A percentile compares a stretch with the other conserved stretches of the same genome.
phyloP scores from a whole-genome alignment of 2,113 vertebrate species.

The Alethe diademata region DNA sequence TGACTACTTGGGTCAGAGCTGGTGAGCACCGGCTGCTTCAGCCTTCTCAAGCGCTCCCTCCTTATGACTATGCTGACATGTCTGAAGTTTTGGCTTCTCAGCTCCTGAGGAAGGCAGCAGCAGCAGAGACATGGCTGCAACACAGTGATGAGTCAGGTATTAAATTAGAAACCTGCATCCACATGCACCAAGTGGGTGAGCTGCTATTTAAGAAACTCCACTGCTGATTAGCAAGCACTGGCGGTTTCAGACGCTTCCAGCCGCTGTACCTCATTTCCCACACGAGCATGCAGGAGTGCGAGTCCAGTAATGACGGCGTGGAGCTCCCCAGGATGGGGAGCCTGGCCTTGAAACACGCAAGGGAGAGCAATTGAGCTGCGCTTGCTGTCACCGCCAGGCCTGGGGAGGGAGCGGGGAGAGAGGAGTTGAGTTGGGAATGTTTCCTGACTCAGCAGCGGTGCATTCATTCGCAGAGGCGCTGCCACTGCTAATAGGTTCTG shows the following conservation, averaged over 20 bases:
- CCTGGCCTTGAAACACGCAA: not conserved
- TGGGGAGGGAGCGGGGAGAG: not conserved
- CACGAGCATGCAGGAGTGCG: not conserved
- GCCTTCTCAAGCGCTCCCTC: not conserved
- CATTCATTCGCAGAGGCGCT: not conserved
- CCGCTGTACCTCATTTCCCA: not conserved
- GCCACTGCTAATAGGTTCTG: constrained; percentile 44
- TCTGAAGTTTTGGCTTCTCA: not conserved
- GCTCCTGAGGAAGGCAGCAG: not conserved
- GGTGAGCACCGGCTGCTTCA: not conserved
- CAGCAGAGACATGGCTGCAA: not conserved
- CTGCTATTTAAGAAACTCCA: not conserved
- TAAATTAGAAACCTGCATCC: not conserved
- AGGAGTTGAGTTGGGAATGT: not conserved
- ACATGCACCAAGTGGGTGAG: not conserved
- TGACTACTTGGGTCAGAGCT: rapidly evolving
- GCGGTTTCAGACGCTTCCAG: not conserved
- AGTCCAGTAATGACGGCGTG: not conserved
- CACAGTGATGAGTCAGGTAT: not conserved
- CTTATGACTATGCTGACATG: rapidly evolving
- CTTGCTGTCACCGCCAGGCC: not conserved
- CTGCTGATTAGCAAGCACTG: not conserved
- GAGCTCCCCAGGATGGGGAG: not conserved
- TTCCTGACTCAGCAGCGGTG: constrained; percentile 51
- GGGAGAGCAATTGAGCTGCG: not conserved